phyloP scores from a whole-genome alignment of 2,113 vertebrate genomes.

The Sminthopsis crassicaudata region DNA sequence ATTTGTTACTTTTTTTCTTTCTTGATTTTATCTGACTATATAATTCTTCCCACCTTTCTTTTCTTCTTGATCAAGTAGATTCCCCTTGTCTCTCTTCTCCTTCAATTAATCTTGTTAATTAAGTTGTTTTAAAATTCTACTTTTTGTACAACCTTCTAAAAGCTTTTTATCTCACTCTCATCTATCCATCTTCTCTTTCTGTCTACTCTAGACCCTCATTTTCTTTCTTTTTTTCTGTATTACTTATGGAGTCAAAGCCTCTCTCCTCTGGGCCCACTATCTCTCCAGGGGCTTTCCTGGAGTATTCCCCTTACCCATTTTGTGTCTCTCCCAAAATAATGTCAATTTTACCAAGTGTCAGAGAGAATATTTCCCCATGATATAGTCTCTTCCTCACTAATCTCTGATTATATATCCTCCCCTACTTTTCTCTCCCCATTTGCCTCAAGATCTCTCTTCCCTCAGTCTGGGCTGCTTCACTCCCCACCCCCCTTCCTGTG shows the following conservation, averaged over 20 bases:
- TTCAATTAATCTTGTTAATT: not conserved
- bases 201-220: not conserved
- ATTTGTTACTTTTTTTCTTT: not conserved
- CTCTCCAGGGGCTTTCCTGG: not conserved
- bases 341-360: not conserved
- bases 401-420: not conserved
- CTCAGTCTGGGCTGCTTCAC: not conserved
- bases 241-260: not conserved
- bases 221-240: not conserved
- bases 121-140: not conserved
- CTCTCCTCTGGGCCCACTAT: not conserved
- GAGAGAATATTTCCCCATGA: not conserved
- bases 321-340: not conserved
- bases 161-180: not conserved
- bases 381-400: too few relatives aligned
- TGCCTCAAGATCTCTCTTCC: not conserved
- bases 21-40: not conserved
- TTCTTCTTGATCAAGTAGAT: not conserved
- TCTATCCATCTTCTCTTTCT: not conserved
- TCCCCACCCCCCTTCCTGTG: not conserved
- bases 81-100: not conserved
- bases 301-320: not conserved
- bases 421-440: not conserved
- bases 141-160: not conserved
- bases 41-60: not conserved